Conservation (phyloP, 2,797 vertebrate genomes). For the Falco concolor region DNA sequence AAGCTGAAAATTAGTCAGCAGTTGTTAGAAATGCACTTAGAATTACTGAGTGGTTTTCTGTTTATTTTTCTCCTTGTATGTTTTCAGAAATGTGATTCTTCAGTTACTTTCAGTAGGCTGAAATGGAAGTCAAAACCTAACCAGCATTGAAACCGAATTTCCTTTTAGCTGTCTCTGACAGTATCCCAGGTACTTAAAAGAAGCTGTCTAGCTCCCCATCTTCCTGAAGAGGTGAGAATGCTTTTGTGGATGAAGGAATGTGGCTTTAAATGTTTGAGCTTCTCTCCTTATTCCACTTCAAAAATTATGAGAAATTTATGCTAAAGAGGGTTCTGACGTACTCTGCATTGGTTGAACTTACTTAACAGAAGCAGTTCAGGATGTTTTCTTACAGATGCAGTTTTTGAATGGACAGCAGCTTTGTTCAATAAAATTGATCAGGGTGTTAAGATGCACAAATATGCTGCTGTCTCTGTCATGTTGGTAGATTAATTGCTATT, state of each 20-base stretch:
- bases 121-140: neutral
- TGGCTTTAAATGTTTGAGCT: neutral
- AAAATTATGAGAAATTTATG: neutral
- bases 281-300: neutral
- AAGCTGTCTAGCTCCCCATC: neutral
- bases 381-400: neutral
- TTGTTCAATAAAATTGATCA: conserved; percentile 1
- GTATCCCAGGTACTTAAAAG: neutral
- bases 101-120: neutral
- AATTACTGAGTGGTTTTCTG: neutral
- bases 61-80: neutral
- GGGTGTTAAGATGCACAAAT: neutral
- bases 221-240: neutral
- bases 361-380: neutral
- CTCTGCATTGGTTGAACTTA: neutral
- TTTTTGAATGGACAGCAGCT: neutral
- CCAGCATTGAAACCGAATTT: neutral
- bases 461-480: neutral
- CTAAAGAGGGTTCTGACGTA: neutral
- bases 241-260: neutral
- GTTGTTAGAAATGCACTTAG: neutral
- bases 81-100: neutral
- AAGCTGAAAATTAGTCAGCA: neutral
- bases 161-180: neutral
- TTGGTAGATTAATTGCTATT: neutral